Evolutionary conservation across 2,113 vertebrate species (phyloP).

Genomic region (Ciconia boyciana): DNA sequence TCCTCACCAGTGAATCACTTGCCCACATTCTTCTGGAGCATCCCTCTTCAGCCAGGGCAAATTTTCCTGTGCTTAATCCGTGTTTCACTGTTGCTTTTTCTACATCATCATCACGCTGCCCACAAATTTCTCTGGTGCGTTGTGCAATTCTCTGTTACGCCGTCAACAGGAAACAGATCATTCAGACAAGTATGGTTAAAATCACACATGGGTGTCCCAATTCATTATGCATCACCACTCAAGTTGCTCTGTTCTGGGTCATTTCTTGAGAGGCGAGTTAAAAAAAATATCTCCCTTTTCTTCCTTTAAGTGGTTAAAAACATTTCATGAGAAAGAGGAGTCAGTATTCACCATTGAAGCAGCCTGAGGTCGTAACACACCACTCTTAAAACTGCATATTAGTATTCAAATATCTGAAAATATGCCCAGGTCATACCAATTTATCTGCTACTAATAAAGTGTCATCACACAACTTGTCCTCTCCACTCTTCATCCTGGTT

Average conservation of each 20-base stretch:
- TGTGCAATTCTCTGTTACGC: constrained; percentile 9
- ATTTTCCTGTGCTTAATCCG: neutral
- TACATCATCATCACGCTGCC: neutral
- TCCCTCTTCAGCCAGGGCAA: neutral
- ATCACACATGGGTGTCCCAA: neutral
- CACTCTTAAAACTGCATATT: neutral
- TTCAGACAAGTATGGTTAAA: neutral
- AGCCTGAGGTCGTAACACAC: neutral
- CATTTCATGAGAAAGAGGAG: neutral
- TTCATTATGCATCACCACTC: neutral
- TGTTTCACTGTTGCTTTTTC: neutral
- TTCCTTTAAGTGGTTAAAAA: neutral
- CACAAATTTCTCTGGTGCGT: neutral
- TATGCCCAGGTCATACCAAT: neutral
- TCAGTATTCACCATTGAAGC: neutral
- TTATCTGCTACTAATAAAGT: neutral
- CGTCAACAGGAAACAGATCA: constrained; percentile 30
- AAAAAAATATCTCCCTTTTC: neutral
- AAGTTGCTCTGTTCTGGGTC: neutral
- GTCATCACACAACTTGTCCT: neutral
- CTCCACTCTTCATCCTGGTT: neutral
- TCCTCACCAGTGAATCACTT: neutral
- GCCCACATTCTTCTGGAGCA: neutral
- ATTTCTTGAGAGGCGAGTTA: neutral
- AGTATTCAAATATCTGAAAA: neutral